Evolutionary conservation across 1,140 invertebrate species (phyloP).

Genomic region (Paracyclopina nana): DNA sequence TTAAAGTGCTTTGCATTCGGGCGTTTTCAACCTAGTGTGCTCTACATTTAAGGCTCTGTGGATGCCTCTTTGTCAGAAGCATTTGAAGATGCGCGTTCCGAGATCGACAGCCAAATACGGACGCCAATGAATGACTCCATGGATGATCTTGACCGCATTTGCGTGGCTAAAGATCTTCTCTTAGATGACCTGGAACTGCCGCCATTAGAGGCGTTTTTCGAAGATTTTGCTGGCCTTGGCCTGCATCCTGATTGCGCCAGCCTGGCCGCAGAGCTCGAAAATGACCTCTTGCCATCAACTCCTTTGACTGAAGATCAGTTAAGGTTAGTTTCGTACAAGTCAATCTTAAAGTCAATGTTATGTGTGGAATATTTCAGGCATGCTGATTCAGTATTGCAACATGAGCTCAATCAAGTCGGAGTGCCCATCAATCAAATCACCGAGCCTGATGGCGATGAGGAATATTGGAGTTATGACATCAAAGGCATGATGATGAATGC

Average conservation of each 20-base stretch:
- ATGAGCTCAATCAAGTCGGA: not conserved
- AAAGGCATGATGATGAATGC: conserved; percentile 12
- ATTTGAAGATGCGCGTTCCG: too few species aligned
- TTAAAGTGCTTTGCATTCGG: too few species aligned
- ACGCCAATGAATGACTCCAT: too few species aligned
- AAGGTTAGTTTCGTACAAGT: not conserved
- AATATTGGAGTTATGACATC: conserved; percentile 6
- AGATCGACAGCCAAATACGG: too few species aligned
- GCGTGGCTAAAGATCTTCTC: too few species aligned
- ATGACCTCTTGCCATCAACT: conserved; percentile 15
- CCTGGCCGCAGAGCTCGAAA: not conserved
- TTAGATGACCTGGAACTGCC: conserved; percentile 15
- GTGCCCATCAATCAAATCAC: conserved; percentile 1
- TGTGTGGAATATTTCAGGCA: not conserved
- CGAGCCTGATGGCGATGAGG: not conserved
- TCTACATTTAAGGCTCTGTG: too few species aligned
- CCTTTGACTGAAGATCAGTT: conserved; percentile 14
- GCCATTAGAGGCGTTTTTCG: conserved; percentile 13
- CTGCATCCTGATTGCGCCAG: not conserved
- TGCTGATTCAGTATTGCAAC: not conserved
- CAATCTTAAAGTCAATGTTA: not conserved
- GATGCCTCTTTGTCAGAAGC: too few species aligned
- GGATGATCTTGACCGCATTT: too few species aligned
- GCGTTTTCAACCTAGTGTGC: too few species aligned
- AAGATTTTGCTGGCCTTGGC: too few species aligned